Percentiles rank a stretch among this genome's conserved stretches.
phyloP scores from a whole-genome alignment of 2,888 invertebrate genomes.

The Tipula lateralis region DNA sequence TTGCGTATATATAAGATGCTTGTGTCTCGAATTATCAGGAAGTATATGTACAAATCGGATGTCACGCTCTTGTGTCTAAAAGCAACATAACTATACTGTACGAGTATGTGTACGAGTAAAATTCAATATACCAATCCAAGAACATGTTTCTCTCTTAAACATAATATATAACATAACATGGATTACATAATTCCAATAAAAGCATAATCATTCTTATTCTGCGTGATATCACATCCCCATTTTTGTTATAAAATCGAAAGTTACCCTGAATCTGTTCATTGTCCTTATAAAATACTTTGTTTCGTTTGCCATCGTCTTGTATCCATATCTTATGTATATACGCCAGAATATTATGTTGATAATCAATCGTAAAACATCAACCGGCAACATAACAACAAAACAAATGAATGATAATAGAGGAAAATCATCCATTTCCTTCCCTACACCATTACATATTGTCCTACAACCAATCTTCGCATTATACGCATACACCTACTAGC shows the following conservation, averaged over 20 bases:
- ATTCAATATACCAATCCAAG: not conserved
- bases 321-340: not conserved
- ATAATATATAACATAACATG: not conserved
- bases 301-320: not conserved
- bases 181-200: not conserved
- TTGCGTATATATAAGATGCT: not conserved
- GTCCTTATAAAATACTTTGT: not conserved
- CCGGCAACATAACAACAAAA: not conserved
- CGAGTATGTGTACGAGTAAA: not conserved
- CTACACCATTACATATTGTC: not conserved
- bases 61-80: not conserved
- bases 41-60: not conserved
- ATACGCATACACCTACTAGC: not conserved
- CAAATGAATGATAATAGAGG: not conserved
- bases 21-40: not conserved
- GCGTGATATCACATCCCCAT: not conserved
- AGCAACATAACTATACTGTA: not conserved
- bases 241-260: not conserved
- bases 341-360: not conserved
- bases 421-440: not conserved
- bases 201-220: not conserved
- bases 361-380: slow-evolving; percentile 19
- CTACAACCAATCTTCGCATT: not conserved
- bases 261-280: not conserved
- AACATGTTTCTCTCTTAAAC: not conserved